These are phyloP conservation scores for Diadegma fenestrale DNA, from an alignment of 2,888 invertebrate genomes.

Conservation along the genomic window DNA sequence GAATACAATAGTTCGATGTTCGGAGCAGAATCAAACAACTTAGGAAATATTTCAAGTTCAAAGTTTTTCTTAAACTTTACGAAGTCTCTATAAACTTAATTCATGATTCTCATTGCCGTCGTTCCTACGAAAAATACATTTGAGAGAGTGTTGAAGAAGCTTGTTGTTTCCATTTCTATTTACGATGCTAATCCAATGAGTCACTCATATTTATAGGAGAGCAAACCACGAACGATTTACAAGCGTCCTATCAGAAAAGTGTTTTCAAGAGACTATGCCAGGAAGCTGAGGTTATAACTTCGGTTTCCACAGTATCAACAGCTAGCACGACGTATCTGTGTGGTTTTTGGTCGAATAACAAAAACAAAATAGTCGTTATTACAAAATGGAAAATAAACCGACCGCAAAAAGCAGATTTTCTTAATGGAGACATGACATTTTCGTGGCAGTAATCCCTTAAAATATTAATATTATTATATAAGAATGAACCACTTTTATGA, in stretches of 20 bases:
- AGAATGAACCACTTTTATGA: background rate
- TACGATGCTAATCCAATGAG: background rate
- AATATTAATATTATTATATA: too few relatives aligned
- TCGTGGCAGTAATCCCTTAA: background rate
- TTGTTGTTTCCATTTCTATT: background rate
- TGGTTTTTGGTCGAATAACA: background rate
- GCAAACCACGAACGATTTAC: constrained; percentile 1
- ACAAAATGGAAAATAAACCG: too few relatives aligned
- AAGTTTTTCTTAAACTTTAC: background rate
- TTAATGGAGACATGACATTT: background rate
- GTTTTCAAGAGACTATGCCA: background rate
- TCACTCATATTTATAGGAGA: constrained; percentile 3
- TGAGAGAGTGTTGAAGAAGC: background rate
- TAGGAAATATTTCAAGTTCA: background rate
- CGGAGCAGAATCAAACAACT: background rate
- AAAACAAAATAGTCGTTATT: background rate
- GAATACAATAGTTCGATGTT: background rate
- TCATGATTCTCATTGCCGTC: background rate
- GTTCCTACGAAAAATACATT: background rate
- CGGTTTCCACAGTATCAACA: background rate
- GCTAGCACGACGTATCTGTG: background rate
- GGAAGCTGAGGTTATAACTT: background rate
- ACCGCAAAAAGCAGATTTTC: too few relatives aligned
- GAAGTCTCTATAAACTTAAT: background rate
- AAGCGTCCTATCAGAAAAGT: background rate